phyloP scores from a whole-genome alignment of 2,113 vertebrate genomes.

The Esox niger region DNA sequence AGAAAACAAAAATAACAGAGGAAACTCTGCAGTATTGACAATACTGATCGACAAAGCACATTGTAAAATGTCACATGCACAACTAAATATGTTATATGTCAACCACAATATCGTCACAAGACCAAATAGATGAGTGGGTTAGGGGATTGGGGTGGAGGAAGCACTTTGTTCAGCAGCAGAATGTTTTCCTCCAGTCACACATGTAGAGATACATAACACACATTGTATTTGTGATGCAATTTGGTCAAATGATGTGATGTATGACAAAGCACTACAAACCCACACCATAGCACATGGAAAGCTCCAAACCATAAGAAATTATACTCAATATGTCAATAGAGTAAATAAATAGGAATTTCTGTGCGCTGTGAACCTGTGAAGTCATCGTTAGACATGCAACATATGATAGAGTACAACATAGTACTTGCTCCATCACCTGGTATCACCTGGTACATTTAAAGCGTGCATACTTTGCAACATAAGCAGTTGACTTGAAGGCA shows the following conservation, averaged over 20 bases:
- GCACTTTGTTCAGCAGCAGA: conserved; percentile 5
- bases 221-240: neutral
- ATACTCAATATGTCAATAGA: neutral
- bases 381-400: neutral
- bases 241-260: neutral
- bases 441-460: neutral
- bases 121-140: conserved; percentile 29
- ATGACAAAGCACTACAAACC: neutral
- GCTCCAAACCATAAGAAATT: neutral
- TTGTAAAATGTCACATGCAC: conserved; percentile 10
- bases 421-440: conserved; percentile 17
- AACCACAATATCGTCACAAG: conserved; percentile 20
- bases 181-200: neutral
- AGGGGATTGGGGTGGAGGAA: neutral
- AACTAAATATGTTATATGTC: conserved; percentile 11
- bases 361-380: neutral
- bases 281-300: neutral
- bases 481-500: neutral
- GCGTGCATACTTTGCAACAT: neutral
- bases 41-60: conserved; percentile 25
- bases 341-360: conserved; percentile 6
- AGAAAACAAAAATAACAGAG: conserved; percentile 40
- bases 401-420: too few species aligned
- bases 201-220: neutral
- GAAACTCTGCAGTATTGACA: conserved; percentile 47